Evolutionary conservation across 2,113 vertebrate species (phyloP), one percentile per base, ranked within the genome.

Genomic region (Bambusicola thoracicus): DNA sequence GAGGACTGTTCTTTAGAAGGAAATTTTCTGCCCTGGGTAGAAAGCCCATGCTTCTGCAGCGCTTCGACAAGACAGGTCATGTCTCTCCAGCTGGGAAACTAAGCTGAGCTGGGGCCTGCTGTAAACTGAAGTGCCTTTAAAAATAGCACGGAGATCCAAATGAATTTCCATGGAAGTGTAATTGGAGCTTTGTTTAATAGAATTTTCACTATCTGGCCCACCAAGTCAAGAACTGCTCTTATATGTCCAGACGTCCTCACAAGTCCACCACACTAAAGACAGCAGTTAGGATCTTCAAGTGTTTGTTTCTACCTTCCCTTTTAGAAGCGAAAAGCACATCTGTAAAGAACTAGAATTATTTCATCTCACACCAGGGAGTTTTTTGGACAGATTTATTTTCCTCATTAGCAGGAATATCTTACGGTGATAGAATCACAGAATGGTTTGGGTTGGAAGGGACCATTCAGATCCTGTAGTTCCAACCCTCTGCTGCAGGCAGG

Each of bases 71-170:
- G 93, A 82, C 32, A 66, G 59, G 59, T 25, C 67, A 12, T 22
- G 70, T 89, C 22, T 81, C 11, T 3, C 36, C 36, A 41, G 34
- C 78, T 73, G 89, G 75, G 63, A 94, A 93, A 44, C 34, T 49
- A 44, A 87, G 53, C 59, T 51, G 40, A 79, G 19, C 74, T 92
- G 84, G 75, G 92, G 87, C 89, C 82, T 66, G 78, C 43, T 82
- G 59, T 70, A 59, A 89, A 91, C 8, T 48, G 41, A 8, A 69
- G 63, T 77, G 70, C 44, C 75, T 89, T 92, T 89, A 83, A 95
- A 92, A 90, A 85, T 55, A 92, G 49, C 65, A 70, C 8, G 16
- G 67, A 69, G 66, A 91, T 95, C 81, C 58, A 87, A 15, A 62
- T 89, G 44, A 17, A 13, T 85, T 95, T 87, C 72, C 44, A 85